Conservation (phyloP, 2,888 invertebrate genomes). For the Amphipyra tragopoginis region DNA sequence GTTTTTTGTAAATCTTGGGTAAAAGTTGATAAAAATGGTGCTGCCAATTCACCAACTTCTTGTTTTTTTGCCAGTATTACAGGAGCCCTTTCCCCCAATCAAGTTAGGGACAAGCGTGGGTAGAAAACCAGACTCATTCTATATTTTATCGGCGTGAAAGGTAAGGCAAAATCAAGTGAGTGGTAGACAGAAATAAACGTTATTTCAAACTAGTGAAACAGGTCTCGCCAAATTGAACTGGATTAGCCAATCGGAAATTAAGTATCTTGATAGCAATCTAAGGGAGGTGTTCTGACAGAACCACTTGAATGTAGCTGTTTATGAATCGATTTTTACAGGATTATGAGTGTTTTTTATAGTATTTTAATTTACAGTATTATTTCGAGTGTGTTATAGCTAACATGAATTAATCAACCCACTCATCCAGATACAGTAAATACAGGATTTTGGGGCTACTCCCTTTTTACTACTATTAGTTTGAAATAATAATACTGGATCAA, state of each 20-base stretch:
- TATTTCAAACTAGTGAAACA: constrained; percentile 49
- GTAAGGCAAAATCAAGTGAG: constrained; percentile 27
- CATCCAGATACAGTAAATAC: too few relatives aligned
- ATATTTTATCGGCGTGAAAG: constrained; percentile 29
- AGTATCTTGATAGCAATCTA: constrained; percentile 45
- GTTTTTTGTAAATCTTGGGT: not conserved
- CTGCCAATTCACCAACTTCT: not conserved
- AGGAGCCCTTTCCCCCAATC: constrained; percentile 9
- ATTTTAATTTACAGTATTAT: too few relatives aligned
- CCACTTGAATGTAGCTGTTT: constrained; percentile 3
- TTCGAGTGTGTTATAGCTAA: too few relatives aligned
- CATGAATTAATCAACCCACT: too few relatives aligned
- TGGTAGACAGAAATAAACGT: constrained; percentile 37
- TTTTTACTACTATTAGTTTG: too few relatives aligned
- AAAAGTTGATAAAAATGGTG: not conserved
- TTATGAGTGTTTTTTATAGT: too few relatives aligned
- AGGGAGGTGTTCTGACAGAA: constrained; percentile 35
- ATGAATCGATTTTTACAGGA: not conserved
- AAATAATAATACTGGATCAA: too few relatives aligned
- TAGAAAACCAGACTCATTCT: constrained; percentile 19
- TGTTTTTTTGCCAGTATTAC: not conserved
- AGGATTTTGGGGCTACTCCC: too few relatives aligned
- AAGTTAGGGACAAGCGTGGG: constrained; percentile 27
- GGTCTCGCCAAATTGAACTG: constrained; percentile 47
- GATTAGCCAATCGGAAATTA: constrained; percentile 52